These are phyloP conservation scores for Heliconius hortense DNA, from an alignment of 2,888 invertebrate genomes.

Conservation along the genomic window DNA sequence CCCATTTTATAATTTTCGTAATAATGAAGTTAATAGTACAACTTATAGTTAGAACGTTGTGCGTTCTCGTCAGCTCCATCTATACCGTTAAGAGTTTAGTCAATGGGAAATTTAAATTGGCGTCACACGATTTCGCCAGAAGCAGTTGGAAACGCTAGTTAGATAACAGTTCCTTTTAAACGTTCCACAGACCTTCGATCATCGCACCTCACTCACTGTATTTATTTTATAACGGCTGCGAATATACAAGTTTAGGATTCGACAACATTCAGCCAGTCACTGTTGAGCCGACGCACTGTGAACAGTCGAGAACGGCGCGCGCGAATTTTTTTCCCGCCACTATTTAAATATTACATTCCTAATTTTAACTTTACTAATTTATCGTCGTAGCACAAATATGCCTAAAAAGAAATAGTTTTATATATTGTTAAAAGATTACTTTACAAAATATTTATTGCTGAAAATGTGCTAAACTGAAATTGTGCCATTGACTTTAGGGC, in stretches of 20 bases:
- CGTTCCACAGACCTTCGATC: slow-evolving; percentile 67
- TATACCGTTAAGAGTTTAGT: slow-evolving; percentile 5
- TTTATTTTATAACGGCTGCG: slow-evolving; percentile 77
- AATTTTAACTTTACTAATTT: slow-evolving; percentile 46
- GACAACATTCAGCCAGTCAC: slow-evolving; percentile 72
- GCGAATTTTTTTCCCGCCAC: slow-evolving; percentile 64
- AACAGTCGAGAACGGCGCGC: slow-evolving; percentile 64
- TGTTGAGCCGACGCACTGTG: slow-evolving; percentile 65
- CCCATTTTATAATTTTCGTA: not conserved
- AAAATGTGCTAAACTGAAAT: slow-evolving; percentile 62
- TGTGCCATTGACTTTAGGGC: slow-evolving; percentile 59
- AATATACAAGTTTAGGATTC: slow-evolving; percentile 72
- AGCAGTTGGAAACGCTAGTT: slow-evolving; percentile 49
- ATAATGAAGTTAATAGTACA: not conserved
- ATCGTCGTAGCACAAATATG: slow-evolving; percentile 55
- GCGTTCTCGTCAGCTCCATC: not conserved
- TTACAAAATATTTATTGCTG: slow-evolving; percentile 37
- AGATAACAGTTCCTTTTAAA: slow-evolving; percentile 69
- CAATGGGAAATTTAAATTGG: slow-evolving; percentile 31
- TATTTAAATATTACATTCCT: slow-evolving; percentile 51
- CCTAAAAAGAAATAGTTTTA: slow-evolving; percentile 74
- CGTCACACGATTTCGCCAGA: slow-evolving; percentile 43
- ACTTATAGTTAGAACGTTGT: not conserved
- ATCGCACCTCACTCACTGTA: slow-evolving; percentile 62
- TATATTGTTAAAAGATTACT: slow-evolving; percentile 22